phyloP scores from a whole-genome alignment of 1,140 invertebrate genomes.

The Heterodera carotae region DNA sequence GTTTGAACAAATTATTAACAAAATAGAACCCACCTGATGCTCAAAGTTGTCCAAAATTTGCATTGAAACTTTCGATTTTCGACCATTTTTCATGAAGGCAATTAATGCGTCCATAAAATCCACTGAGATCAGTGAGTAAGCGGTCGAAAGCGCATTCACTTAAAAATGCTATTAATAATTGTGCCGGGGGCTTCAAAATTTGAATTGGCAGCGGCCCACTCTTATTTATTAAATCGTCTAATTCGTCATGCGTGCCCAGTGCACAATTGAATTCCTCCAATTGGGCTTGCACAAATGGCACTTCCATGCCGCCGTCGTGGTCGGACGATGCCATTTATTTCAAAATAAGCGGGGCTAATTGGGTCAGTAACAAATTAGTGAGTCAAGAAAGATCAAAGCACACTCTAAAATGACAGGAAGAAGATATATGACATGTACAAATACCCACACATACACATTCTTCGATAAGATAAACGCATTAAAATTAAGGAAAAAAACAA shows the following conservation, averaged over 20 bases:
- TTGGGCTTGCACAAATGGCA: neutral
- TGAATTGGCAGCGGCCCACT: neutral
- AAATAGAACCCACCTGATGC: neutral
- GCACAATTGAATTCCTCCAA: neutral
- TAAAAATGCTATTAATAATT: neutral
- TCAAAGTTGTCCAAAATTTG: neutral
- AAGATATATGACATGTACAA: too few species aligned
- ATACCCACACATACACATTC: too few species aligned
- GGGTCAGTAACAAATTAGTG: too few species aligned
- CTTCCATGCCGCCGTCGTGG: neutral
- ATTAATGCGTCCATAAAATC: neutral
- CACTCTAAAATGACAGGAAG: too few species aligned
- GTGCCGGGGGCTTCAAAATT: neutral
- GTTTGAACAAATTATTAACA: neutral
- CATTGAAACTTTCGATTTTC: neutral
- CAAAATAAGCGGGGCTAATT: too few species aligned
- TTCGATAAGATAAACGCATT: too few species aligned
- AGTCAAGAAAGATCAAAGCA: too few species aligned
- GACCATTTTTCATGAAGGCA: slow-evolving; percentile 1
- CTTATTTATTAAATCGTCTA: neutral
- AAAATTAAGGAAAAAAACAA: too few species aligned
- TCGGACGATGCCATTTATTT: neutral
- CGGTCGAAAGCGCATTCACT: neutral
- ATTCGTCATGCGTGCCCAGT: neutral
- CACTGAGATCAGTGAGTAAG: neutral